A percentile compares a stretch with the other conserved stretches of the same genome.
These are phyloP conservation scores for Pipra filicauda DNA, from an alignment of 2,113 vertebrate genomes.

Conservation along the genomic window DNA sequence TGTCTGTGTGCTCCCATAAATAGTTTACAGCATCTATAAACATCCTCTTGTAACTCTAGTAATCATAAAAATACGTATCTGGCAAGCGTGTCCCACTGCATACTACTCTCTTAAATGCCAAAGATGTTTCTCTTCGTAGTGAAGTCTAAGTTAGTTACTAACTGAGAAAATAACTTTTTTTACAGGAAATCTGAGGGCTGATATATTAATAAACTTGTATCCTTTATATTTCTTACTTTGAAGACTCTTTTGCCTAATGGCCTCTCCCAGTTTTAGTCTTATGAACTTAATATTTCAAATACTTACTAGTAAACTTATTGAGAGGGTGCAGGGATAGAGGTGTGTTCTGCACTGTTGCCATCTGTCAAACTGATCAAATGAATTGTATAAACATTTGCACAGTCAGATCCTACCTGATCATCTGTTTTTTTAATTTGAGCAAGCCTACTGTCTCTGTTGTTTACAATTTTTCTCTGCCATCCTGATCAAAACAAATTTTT, in stretches of 20 bases:
- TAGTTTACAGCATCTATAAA: constrained; percentile 16
- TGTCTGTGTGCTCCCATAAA: background rate
- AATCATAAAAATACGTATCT: background rate
- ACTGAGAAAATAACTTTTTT: background rate
- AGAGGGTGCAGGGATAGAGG: background rate
- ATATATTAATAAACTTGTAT: background rate
- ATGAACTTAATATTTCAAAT: background rate
- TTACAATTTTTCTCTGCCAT: background rate
- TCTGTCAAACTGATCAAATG: background rate
- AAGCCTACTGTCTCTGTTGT: background rate
- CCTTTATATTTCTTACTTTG: background rate
- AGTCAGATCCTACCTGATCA: background rate
- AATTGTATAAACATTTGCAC: background rate
- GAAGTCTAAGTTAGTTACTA: background rate
- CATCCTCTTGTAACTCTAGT: constrained; percentile 14
- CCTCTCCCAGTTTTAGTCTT: background rate
- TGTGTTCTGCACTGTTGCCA: background rate
- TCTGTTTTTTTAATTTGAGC: background rate
- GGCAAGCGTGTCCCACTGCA: background rate
- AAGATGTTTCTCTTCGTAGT: background rate
- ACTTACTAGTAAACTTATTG: background rate
- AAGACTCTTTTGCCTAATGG: background rate
- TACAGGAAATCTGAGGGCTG: background rate
- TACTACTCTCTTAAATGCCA: background rate
- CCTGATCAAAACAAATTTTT: background rate